These are phyloP conservation scores for Arion vulgaris DNA, from an alignment of 1,140 invertebrate genomes.

Conservation along the genomic window DNA sequence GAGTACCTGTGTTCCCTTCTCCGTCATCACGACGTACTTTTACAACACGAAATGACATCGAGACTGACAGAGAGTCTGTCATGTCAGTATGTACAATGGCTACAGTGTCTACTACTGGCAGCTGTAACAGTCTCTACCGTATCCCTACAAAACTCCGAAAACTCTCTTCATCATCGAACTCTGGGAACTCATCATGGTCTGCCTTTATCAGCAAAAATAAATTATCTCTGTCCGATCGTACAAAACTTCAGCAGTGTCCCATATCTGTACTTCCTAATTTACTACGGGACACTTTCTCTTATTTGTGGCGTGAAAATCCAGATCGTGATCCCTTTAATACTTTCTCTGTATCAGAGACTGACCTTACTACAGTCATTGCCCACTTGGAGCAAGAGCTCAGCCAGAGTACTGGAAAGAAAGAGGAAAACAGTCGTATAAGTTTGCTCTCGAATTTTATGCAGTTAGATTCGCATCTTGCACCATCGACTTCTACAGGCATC, in stretches of 20 bases:
- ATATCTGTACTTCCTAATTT: conserved; percentile 15
- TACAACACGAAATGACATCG: background rate
- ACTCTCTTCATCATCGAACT: conserved; percentile 25
- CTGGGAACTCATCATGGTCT: conserved; percentile 27
- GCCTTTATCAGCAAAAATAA: conserved; percentile 3
- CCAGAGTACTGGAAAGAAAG: conserved; percentile 23
- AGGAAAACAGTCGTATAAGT: background rate
- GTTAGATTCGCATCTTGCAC: background rate
- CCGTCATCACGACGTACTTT: background rate
- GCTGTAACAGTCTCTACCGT: conserved; percentile 35
- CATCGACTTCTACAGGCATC: background rate
- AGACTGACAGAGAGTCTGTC: conserved; percentile 10
- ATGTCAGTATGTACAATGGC: conserved; percentile 2
- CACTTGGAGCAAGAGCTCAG: conserved; percentile 64
- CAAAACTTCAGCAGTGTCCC: background rate
- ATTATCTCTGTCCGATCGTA: too few relatives aligned
- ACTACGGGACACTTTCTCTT: conserved; percentile 45
- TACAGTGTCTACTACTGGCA: conserved; percentile 31
- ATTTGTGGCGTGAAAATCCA: conserved; percentile 67
- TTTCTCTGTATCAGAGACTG: conserved; percentile 67
- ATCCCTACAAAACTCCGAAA: conserved; percentile 45
- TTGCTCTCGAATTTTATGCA: background rate
- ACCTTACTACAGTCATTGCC: conserved; percentile 64
- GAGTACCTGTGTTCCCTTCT: background rate
- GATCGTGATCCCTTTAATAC: conserved; percentile 66